These are phyloP conservation scores for Neodontobutis hainanensis DNA, from an alignment of 2,113 vertebrate genomes.

Conservation along the genomic window DNA sequence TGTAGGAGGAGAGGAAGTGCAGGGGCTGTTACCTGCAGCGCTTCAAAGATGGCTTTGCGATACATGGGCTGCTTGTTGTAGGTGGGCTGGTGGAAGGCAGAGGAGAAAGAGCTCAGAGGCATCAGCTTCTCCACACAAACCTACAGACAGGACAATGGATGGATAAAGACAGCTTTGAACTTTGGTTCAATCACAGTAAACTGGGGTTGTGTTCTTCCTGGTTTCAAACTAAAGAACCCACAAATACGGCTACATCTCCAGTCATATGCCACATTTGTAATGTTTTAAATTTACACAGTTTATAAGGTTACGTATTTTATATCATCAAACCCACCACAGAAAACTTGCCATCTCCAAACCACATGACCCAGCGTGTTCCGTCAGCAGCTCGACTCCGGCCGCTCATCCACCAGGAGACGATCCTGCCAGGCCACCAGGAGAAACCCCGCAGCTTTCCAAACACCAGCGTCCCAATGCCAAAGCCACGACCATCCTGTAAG, in stretches of 20 bases:
- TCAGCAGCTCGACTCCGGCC: constrained; percentile 92
- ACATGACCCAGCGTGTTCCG: constrained; percentile 98
- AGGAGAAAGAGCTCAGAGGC: constrained; percentile 89
- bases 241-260: no score
- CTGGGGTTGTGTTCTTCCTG: no score
- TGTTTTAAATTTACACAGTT: no score
- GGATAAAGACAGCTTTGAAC: neutral
- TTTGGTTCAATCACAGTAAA: no score
- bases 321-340: constrained; percentile 84
- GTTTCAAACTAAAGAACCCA: no score
- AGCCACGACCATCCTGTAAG: constrained; percentile 88
- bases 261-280: no score
- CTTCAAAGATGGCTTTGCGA: constrained; percentile 96
- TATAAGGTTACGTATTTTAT: neutral
- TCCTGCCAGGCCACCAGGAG: constrained; percentile 98
- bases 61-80: constrained; percentile 99
- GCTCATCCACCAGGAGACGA: constrained; percentile 99
- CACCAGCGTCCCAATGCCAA: constrained; percentile 91
- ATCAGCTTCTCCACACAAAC: constrained; percentile 96
- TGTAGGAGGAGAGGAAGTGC: neutral
- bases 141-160: constrained; percentile 63
- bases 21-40: constrained; percentile 86
- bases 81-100: constrained; percentile 94
- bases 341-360: constrained; percentile 98
- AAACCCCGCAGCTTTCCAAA: constrained; percentile 96